Percentiles rank a stretch among this genome's conserved stretches.
These are phyloP conservation scores for Acronicta aceris DNA, from an alignment of 2,888 invertebrate species.

Conservation along the genomic window DNA sequence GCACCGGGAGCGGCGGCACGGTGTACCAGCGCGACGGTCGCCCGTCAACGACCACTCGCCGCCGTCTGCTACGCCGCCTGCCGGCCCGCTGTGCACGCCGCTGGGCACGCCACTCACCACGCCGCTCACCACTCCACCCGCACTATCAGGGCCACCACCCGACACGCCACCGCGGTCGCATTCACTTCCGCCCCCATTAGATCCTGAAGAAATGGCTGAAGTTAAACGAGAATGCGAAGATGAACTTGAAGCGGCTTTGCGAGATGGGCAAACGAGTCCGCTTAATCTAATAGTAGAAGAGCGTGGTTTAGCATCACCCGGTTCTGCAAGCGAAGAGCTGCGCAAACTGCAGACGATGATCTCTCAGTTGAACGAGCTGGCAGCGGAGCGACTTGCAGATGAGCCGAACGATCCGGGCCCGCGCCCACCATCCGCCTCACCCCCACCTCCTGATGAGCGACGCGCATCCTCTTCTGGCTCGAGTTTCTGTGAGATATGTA, in stretches of 20 bases:
- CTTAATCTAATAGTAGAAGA: conserved; percentile 93
- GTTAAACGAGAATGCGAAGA: conserved; percentile 89
- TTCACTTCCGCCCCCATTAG: conserved; percentile 76
- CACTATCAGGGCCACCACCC: conserved; percentile 92
- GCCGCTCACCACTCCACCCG: conserved; percentile 90
- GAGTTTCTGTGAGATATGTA: conserved; percentile 99
- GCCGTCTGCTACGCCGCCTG: conserved; percentile 76
- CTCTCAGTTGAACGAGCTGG: conserved; percentile 95
- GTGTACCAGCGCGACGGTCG: conserved; percentile 89
- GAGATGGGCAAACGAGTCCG: conserved; percentile 92
- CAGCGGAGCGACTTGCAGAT: conserved; percentile 86
- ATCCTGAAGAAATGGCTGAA: conserved; percentile 76
- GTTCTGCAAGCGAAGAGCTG: conserved; percentile 94
- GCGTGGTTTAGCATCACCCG: conserved; percentile 88
- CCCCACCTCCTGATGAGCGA: conserved; percentile 82
- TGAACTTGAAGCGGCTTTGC: conserved; percentile 80
- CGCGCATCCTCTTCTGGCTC: conserved; percentile 91
- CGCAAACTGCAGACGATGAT: conserved; percentile 97
- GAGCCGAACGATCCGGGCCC: conserved; percentile 72
- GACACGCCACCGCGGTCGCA: conserved; percentile 88
- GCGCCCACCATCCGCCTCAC: conserved; percentile 77
- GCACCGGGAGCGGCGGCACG: conserved; percentile 98
- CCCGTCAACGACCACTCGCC: conserved; percentile 86
- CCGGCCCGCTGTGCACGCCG: conserved; percentile 52
- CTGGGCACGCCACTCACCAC: conserved; percentile 87